Evolutionary conservation across 2,113 vertebrate genomes (phyloP).

Genomic region (Polypterus bichir): DNA sequence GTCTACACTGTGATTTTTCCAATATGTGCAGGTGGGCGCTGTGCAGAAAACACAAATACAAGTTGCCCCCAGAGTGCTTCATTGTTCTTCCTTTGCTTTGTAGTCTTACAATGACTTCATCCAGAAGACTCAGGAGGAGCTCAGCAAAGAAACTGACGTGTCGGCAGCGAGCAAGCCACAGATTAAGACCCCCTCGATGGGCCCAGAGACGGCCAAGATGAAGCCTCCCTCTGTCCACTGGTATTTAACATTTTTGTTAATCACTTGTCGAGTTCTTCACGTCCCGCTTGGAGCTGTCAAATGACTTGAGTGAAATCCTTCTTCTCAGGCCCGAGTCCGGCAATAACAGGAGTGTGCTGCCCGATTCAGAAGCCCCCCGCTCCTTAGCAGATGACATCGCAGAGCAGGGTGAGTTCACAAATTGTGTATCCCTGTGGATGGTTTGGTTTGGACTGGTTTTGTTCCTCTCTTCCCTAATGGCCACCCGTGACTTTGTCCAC

Average conservation of each 20-base stretch:
- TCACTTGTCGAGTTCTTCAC: neutral
- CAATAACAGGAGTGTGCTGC: conserved; percentile 50
- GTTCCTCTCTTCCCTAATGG: no score
- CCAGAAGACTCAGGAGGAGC: conserved; percentile 84
- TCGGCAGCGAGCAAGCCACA: conserved; percentile 57
- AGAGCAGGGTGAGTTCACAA: conserved; percentile 48
- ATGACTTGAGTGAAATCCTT: no score
- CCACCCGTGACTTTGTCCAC: no score
- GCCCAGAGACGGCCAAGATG: conserved; percentile 54
- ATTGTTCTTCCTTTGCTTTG: neutral
- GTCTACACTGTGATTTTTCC: no score
- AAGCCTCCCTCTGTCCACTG: conserved; percentile 56
- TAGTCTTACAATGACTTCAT: conserved; percentile 90
- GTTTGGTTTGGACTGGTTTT: no score
- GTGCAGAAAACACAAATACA: no score
- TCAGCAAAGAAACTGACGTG: conserved; percentile 62
- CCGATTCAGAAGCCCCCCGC: conserved; percentile 53
- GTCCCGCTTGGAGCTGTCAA: no score
- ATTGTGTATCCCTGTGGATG: neutral
- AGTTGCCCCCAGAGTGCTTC: no score
- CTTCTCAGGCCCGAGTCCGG: conserved; percentile 51
- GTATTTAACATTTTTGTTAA: conserved; percentile 33
- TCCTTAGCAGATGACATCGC: conserved; percentile 46
- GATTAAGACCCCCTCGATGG: conserved; percentile 52
- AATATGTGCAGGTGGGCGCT: no score